phyloP scores from a whole-genome alignment of 1,140 invertebrate genomes.

The Oryctes rhinoceros region DNA sequence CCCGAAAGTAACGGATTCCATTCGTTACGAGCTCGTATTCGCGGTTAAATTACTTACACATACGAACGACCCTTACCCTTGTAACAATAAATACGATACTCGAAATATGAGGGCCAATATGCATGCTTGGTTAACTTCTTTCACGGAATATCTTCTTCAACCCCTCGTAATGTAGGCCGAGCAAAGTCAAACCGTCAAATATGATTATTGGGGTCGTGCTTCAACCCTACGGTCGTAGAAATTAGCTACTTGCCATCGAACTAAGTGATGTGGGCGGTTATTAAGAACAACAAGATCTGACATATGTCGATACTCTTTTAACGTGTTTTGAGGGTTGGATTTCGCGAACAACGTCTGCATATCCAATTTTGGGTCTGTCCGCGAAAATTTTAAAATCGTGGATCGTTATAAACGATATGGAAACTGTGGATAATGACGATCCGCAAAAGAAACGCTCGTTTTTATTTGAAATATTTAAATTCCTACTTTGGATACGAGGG shows the following conservation, averaged over 20 bases:
- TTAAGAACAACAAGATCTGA: no score
- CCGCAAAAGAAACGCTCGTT: no score
- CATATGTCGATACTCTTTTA: no score
- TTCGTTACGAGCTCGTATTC: background rate
- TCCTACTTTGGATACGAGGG: no score
- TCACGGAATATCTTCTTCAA: background rate
- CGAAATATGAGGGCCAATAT: background rate
- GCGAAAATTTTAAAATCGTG: no score
- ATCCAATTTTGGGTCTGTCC: no score
- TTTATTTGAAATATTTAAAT: no score
- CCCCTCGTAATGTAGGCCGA: background rate
- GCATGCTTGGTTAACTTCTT: slow-evolving; percentile 18
- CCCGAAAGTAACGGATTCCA: background rate
- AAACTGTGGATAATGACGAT: no score
- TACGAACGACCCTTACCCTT: background rate
- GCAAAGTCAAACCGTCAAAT: background rate
- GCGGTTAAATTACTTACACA: background rate
- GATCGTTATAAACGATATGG: no score
- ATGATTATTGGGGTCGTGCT: background rate
- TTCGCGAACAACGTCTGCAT: no score
- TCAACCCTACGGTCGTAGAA: background rate
- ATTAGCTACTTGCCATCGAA: no score
- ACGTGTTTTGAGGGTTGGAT: no score
- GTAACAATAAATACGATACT: background rate
- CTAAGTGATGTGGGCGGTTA: background rate